Conservation (phyloP, 1,140 invertebrate genomes). For the Drosophila grimshawi region DNA sequence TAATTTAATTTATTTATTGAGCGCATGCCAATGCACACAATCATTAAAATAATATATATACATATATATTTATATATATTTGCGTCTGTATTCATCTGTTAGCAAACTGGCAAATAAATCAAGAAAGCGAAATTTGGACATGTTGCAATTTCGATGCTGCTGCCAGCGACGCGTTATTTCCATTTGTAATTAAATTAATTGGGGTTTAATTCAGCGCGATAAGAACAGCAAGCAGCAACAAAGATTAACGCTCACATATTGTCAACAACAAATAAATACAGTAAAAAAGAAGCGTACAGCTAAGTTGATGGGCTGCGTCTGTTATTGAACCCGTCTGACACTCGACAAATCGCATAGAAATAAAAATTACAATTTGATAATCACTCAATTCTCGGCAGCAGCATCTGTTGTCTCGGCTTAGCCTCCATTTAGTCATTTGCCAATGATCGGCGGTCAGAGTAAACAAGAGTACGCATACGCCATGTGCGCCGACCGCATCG, state of each 20-base stretch:
- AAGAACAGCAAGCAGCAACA: slow-evolving; percentile 28
- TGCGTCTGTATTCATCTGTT: slow-evolving; percentile 14
- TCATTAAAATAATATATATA: not conserved
- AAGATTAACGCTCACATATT: slow-evolving; percentile 54
- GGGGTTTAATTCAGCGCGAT: slow-evolving; percentile 83
- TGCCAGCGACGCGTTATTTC: slow-evolving; percentile 69
- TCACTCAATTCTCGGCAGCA: slow-evolving; percentile 55
- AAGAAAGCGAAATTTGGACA: slow-evolving; percentile 71
- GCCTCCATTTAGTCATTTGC: slow-evolving; percentile 54
- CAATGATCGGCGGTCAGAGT: slow-evolving; percentile 27
- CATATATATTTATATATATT: slow-evolving; percentile 13
- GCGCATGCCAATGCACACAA: slow-evolving; percentile 35
- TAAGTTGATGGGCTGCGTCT: slow-evolving; percentile 30
- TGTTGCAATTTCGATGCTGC: slow-evolving; percentile 29
- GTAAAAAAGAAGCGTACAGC: slow-evolving; percentile 5
- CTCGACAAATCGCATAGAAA: slow-evolving; percentile 75
- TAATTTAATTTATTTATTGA: slow-evolving; percentile 79
- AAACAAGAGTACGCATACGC: slow-evolving; percentile 58
- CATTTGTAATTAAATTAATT: slow-evolving; percentile 85
- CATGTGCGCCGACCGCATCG: slow-evolving; percentile 42
- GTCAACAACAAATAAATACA: slow-evolving; percentile 68
- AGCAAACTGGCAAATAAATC: slow-evolving; percentile 67
- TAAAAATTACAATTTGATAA: slow-evolving; percentile 81
- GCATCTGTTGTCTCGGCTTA: slow-evolving; percentile 38
- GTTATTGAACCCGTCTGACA: slow-evolving; percentile 79